These are phyloP conservation scores for Drosophila pullipes DNA, from an alignment of 2,888 invertebrate genomes.

Conservation along the genomic window DNA sequence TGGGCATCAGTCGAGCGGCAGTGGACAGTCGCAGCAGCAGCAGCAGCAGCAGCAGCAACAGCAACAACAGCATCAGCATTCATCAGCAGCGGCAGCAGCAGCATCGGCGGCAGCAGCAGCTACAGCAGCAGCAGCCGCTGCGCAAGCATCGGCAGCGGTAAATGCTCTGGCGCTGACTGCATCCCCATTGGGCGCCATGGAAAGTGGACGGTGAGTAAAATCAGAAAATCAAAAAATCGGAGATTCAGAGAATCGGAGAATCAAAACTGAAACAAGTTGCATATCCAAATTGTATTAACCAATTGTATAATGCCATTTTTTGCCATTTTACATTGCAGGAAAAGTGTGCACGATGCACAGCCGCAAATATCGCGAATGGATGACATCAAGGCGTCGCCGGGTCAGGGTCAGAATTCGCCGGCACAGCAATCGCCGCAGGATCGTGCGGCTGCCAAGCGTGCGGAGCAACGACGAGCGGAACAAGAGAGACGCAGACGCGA, in stretches of 20 bases:
- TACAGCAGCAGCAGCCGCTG: slow-evolving; percentile 53
- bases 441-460: slow-evolving; percentile 91
- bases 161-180: slow-evolving; percentile 57
- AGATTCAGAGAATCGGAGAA: too few relatives aligned
- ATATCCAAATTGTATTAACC: background rate
- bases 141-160: slow-evolving; percentile 56
- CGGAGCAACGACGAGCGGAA: slow-evolving; percentile 93
- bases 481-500: slow-evolving; percentile 96
- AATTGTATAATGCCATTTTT: background rate
- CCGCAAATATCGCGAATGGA: slow-evolving; percentile 83
- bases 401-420: slow-evolving; percentile 84
- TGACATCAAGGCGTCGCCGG: slow-evolving; percentile 85
- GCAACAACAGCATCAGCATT: slow-evolving; percentile 47
- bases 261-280: background rate
- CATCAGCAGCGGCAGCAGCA: slow-evolving; percentile 34
- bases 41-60: slow-evolving; percentile 47
- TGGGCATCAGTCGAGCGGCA: slow-evolving; percentile 48
- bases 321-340: slow-evolving; percentile 63
- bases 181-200: slow-evolving; percentile 88
- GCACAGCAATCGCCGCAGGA: slow-evolving; percentile 85
- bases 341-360: slow-evolving; percentile 84
- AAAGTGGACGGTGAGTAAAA: slow-evolving; percentile 82
- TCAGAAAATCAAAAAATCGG: background rate
- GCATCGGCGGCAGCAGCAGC: slow-evolving; percentile 38
- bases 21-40: slow-evolving; percentile 37